Evolutionary conservation across 2,797 vertebrate genomes (phyloP).

Genomic region (Apogon hyalosoma): DNA sequence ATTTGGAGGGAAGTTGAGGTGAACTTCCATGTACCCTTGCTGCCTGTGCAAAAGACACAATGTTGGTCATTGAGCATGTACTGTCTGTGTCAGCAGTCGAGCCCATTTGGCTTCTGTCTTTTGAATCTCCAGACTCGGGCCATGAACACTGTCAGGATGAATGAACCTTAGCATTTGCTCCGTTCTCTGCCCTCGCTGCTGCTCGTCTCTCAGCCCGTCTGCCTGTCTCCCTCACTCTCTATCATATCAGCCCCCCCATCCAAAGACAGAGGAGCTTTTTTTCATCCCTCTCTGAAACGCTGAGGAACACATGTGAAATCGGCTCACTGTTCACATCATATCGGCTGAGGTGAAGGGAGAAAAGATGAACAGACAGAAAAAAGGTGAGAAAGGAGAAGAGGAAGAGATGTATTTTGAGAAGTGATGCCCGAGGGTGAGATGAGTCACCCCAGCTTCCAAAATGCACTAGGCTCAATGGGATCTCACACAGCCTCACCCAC

Average conservation of each 20-base stretch:
- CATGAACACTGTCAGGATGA: conserved; percentile 51
- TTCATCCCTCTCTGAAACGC: neutral
- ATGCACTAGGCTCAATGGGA: conserved; percentile 37
- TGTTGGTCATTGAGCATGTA: conserved; percentile 3
- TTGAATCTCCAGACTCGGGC: conserved; percentile 28
- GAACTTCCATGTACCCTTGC: neutral
- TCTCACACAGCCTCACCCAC: conserved; percentile 24
- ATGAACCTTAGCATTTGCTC: conserved; percentile 42
- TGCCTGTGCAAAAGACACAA: conserved; percentile 22
- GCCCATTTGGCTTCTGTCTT: conserved; percentile 27
- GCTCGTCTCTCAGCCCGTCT: conserved; percentile 43
- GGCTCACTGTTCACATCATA: too few species aligned
- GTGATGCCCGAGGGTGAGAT: conserved; percentile 42
- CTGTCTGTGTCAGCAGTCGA: conserved; percentile 31
- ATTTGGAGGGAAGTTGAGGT: neutral
- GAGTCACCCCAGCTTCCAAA: conserved; percentile 51
- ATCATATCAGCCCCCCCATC: neutral
- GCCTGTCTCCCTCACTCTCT: conserved; percentile 11
- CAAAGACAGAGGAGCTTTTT: neutral
- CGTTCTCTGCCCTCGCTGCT: conserved; percentile 23
- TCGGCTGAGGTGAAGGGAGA: conserved; percentile 1
- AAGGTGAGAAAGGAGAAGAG: conserved; percentile 25
- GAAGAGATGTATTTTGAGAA: conserved; percentile 52
- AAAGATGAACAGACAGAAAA: conserved; percentile 4
- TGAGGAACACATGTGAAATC: neutral